These are phyloP conservation scores for Drosophila aldrichi DNA, from an alignment of 2,888 invertebrate species.

Conservation along the genomic window DNA sequence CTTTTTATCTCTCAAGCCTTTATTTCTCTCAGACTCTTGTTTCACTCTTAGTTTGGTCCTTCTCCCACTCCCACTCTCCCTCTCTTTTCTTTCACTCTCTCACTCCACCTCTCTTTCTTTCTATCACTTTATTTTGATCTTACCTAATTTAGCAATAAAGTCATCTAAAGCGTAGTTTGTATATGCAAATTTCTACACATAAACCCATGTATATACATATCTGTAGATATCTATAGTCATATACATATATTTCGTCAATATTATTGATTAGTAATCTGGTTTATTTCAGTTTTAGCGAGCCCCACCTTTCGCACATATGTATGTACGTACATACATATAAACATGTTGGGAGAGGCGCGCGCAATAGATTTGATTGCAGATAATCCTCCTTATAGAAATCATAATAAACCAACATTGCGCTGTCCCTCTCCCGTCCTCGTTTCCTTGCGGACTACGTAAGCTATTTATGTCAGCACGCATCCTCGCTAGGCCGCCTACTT, in stretches of 20 bases:
- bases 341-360: conserved; percentile 21
- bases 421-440: neutral
- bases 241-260: conserved; percentile 16
- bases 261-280: conserved; percentile 31
- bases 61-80: neutral
- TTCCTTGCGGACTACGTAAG: neutral
- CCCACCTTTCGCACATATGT: conserved; percentile 11
- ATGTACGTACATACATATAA: neutral
- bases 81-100: too few relatives aligned
- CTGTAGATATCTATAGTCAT: neutral
- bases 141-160: neutral
- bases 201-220: too few relatives aligned
- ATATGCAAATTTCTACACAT: neutral
- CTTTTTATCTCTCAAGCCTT: neutral
- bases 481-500: conserved; percentile 1
- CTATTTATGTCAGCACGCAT: neutral
- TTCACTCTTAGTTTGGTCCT: neutral
- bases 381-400: conserved; percentile 29
- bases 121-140: too few relatives aligned
- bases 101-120: neutral
- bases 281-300: conserved; percentile 14
- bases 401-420: conserved; percentile 21
- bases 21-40: too few relatives aligned
- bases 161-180: neutral
- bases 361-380: conserved; percentile 20